Percentiles rank a stretch among this genome's conserved stretches.
These are phyloP conservation scores for Dinomys branickii DNA, from an alignment of 2,113 vertebrate species.

Conservation along the genomic window DNA sequence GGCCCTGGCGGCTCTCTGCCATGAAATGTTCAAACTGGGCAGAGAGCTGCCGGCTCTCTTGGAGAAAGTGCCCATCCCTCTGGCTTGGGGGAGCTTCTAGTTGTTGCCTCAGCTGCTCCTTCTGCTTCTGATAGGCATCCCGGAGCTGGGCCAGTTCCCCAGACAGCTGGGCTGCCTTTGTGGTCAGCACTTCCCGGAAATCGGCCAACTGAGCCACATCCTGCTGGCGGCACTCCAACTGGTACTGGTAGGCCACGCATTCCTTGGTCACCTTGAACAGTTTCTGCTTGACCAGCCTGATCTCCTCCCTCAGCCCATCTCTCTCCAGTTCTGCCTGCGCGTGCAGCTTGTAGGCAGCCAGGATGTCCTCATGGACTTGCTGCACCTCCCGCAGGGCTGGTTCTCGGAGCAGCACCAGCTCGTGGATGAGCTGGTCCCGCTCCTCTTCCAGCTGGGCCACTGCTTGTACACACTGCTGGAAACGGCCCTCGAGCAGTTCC, in stretches of 20 bases:
- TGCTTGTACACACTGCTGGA: slow-evolving; percentile 91
- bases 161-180: slow-evolving; percentile 86
- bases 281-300: slow-evolving; percentile 89
- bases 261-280: slow-evolving; percentile 92
- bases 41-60: slow-evolving; percentile 89
- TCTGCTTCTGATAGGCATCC: slow-evolving; percentile 87
- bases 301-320: slow-evolving; percentile 90
- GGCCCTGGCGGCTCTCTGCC: slow-evolving; percentile 88
- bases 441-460: slow-evolving; percentile 90
- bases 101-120: slow-evolving; percentile 84
- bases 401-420: slow-evolving; percentile 89
- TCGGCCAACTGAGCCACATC: slow-evolving; percentile 88
- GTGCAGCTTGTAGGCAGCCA: slow-evolving; percentile 88
- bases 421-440: slow-evolving; percentile 89
- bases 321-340: slow-evolving; percentile 92
- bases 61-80: slow-evolving; percentile 87
- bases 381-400: slow-evolving; percentile 87
- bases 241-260: slow-evolving; percentile 91
- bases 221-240: slow-evolving; percentile 87
- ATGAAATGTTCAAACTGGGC: slow-evolving; percentile 92
- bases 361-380: slow-evolving; percentile 89
- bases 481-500: slow-evolving; percentile 82
- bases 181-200: slow-evolving; percentile 88
- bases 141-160: slow-evolving; percentile 88
- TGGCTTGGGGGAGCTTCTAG: slow-evolving; percentile 82